phyloP scores from a whole-genome alignment of 2,888 invertebrate genomes.

The Melipona bicolor region DNA sequence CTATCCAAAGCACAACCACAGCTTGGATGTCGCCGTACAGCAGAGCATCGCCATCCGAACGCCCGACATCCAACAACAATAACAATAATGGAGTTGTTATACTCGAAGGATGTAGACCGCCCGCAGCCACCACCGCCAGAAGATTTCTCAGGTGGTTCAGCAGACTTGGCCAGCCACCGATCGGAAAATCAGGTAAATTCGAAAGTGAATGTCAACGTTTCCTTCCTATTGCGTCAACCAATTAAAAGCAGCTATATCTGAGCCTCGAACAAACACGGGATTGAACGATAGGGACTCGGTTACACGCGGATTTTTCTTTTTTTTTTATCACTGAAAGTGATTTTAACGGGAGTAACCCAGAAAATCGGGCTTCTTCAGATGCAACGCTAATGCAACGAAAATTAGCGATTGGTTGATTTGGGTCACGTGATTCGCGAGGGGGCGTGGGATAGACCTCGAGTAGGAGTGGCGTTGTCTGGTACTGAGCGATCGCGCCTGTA shows the following conservation, averaged over 20 bases:
- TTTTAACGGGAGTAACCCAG: too few species aligned
- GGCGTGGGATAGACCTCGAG: too few species aligned
- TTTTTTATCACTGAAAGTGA: too few species aligned
- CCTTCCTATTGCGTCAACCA: not conserved
- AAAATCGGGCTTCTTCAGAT: too few species aligned
- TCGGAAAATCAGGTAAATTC: slow-evolving; percentile 84
- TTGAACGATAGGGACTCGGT: too few species aligned
- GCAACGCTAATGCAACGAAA: too few species aligned
- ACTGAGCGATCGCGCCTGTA: too few species aligned
- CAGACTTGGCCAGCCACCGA: slow-evolving; percentile 85
- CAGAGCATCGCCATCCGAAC: slow-evolving; percentile 70
- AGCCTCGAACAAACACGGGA: too few species aligned
- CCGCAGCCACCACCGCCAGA: slow-evolving; percentile 84
- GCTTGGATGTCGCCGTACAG: slow-evolving; percentile 80
- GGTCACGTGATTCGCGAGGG: too few species aligned
- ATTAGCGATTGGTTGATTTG: too few species aligned
- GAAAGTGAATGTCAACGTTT: not conserved
- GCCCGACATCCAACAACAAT: slow-evolving; percentile 65
- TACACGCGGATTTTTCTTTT: too few species aligned
- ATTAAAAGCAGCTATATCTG: not conserved
- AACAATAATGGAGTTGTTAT: slow-evolving; percentile 77
- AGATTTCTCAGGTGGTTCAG: slow-evolving; percentile 86
- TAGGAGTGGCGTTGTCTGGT: too few species aligned
- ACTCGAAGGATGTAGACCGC: slow-evolving; percentile 79
- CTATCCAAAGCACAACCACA: slow-evolving; percentile 77